Conservation (phyloP, 2,113 vertebrate species). For the Campylorhamphus procurvoides region DNA sequence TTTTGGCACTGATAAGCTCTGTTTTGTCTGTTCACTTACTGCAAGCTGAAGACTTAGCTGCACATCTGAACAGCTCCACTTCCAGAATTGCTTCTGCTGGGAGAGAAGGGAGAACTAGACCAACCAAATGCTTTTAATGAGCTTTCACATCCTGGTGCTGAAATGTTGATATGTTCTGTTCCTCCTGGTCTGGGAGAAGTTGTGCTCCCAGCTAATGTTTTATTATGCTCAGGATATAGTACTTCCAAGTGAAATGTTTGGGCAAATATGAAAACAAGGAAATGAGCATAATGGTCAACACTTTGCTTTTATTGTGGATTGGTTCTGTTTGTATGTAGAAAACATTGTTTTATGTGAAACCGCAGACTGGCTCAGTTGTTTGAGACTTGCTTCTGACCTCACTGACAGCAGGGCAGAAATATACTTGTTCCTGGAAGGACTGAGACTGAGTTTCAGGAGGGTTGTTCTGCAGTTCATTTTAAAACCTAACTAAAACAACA, state of each 20-base stretch:
- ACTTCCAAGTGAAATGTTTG: background rate
- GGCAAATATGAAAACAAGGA: background rate
- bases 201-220: background rate
- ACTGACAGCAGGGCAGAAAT: background rate
- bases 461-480: background rate
- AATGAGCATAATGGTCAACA: background rate
- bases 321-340: background rate
- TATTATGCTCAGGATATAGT: accelerated
- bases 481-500: background rate
- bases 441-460: background rate
- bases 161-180: background rate
- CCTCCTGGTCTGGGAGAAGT: background rate
- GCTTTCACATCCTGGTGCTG: background rate
- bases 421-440: background rate
- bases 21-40: background rate
- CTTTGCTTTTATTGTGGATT: background rate
- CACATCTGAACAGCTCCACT: background rate
- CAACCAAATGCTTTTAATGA: background rate
- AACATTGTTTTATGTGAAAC: background rate
- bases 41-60: background rate
- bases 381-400: background rate
- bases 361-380: background rate
- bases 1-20: background rate
- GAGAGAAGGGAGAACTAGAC: background rate
- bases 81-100: background rate